A percentile compares a stretch with the other conserved stretches of the same genome.
These are phyloP conservation scores for Gobio occitaniae DNA, from an alignment of 2,797 vertebrate species.

Conservation along the genomic window DNA sequence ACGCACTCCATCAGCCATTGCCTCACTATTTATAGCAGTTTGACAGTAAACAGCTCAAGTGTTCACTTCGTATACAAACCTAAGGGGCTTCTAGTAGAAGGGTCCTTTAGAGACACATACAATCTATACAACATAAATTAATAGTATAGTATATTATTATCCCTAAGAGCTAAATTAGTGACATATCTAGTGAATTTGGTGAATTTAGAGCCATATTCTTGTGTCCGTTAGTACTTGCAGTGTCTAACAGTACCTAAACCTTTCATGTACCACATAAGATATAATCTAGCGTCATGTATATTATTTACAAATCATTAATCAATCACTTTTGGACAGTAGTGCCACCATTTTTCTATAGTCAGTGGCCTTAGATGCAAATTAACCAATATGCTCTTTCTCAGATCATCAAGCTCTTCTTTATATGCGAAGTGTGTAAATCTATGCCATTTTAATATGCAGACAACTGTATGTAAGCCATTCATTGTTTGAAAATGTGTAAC, in stretches of 20 bases:
- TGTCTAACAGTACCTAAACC: neutral
- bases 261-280: neutral
- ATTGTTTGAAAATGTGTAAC: neutral
- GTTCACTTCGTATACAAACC: neutral
- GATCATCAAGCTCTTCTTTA: neutral
- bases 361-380: neutral
- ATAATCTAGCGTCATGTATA: neutral
- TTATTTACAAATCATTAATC: slow-evolving; percentile 3
- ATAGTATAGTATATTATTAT: slow-evolving; percentile 10
- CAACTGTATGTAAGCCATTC: neutral
- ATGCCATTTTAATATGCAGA: neutral
- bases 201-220: neutral
- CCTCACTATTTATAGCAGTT: slow-evolving; percentile 25
- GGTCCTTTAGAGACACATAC: neutral
- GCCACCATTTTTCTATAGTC: neutral
- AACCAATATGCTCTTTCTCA: neutral
- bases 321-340: neutral
- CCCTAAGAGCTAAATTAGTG: slow-evolving; percentile 10
- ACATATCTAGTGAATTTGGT: slow-evolving; percentile 19
- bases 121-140: neutral
- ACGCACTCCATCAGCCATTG: slow-evolving; percentile 11
- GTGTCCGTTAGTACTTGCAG: neutral
- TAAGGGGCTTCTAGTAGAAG: slow-evolving; percentile 12
- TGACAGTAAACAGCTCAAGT: slow-evolving; percentile 28
- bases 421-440: neutral